Evolutionary conservation across 1,140 invertebrate species (phyloP), one percentile per base, ranked within the genome.

Genomic region (Goniozus legneri): DNA sequence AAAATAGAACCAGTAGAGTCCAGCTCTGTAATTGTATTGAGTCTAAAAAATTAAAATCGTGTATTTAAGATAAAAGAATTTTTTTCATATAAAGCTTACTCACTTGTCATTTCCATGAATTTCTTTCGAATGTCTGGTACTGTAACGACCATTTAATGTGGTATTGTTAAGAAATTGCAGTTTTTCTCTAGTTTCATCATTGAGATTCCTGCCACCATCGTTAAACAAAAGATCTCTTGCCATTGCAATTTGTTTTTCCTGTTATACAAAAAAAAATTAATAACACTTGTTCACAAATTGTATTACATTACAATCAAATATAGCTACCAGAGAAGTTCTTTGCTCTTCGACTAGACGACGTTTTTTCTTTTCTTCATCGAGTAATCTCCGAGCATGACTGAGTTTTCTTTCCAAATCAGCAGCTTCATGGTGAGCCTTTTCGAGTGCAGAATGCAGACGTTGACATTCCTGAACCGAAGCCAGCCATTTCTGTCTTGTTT

Each of bases 101-200:
- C 52, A 75, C 71, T 72, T 76, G n/a, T 76, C 71, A 46, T 62
- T 62, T n/a, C 69, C 55, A n/a, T 64, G 71, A 56, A 76, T 60
- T 30, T 79, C 77, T 34, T 75, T 78, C 2, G 62, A 37, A 30
- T 72, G 48, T 0, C 56, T 50, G 30, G 67, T 73, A 24, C 73
- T 76, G 12, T 62, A 54, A 34, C 68, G 62, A 14, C 64, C 62
- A 58, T 71, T 75, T n/a, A 70, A 45, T 22, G 69, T 70, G 35
- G 73, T 71, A 18, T 64, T 85, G 58, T 86, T 84, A 1, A 92
- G 72, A 65, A 88, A 89, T 22, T 85, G 84, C 1, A 92, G 74
- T 65, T 90, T 89, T 60, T 92, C 87, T 31, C 84, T 79, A 1
- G 88, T 89, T 61, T 91, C 87, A 61, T 90, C 82, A 59, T 86